phyloP scores from a whole-genome alignment of 2,113 vertebrate species.

The Cavia aperea region DNA sequence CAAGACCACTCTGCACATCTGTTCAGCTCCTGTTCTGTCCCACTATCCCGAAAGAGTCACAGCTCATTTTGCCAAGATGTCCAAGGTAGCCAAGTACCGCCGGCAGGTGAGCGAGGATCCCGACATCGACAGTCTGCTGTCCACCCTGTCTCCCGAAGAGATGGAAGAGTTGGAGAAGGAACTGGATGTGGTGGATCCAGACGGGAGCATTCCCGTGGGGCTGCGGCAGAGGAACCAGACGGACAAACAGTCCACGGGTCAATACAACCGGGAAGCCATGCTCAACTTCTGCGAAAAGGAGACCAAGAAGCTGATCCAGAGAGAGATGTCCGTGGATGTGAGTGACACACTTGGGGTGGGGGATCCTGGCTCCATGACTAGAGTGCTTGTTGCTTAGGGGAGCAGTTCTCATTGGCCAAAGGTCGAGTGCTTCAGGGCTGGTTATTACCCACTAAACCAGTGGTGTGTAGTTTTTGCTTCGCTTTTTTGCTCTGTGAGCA shows the following conservation, averaged over 20 bases:
- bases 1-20: neutral
- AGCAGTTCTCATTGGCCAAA: neutral
- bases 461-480: neutral
- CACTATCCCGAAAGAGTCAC: slow-evolving; percentile 7
- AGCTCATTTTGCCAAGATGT: slow-evolving; percentile 78
- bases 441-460: neutral
- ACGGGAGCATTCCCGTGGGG: slow-evolving; percentile 78
- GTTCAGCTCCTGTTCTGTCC: neutral
- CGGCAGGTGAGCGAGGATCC: slow-evolving; percentile 86
- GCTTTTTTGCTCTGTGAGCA: neutral
- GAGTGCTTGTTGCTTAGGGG: neutral
- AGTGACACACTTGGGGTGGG: slow-evolving; percentile 57
- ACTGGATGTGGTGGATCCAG: slow-evolving; percentile 84
- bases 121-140: slow-evolving; percentile 84
- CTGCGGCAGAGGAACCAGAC: slow-evolving; percentile 73
- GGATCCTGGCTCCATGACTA: neutral
- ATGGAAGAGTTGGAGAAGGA: slow-evolving; percentile 88
- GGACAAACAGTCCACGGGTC: slow-evolving; percentile 72
- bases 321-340: slow-evolving; percentile 85
- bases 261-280: slow-evolving; percentile 73
- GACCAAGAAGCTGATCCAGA: slow-evolving; percentile 77
- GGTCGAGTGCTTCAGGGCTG: neutral
- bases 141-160: slow-evolving; percentile 85
- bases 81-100: slow-evolving; percentile 81
- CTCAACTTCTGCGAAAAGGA: slow-evolving; percentile 78